Evolutionary conservation across 2,888 invertebrate species (phyloP), one percentile per base, ranked within the genome.

Genomic region (Acanthococcus lagerstroemiae): DNA sequence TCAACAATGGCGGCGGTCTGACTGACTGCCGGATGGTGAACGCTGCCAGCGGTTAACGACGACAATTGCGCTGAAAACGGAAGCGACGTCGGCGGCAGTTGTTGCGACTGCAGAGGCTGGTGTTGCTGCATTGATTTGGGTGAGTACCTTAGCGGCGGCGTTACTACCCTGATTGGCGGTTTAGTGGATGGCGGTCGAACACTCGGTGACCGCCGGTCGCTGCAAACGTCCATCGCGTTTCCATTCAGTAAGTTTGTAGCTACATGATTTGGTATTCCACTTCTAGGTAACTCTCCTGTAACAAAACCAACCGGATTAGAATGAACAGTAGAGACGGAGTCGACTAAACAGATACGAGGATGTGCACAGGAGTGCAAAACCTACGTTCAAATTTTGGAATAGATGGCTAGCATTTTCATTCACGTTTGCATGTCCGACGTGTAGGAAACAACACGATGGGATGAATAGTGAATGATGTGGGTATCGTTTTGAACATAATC

Each of bases 31-130:
- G 54, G 65, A 50, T 67, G 69, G 66, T 56, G 66, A 57, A 66
- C 66, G 58, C 56, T 67, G 67, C 68, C 68, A 44, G 68, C 21
- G 17, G 55, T 24, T n/a, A 48, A 55, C 52, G 50, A 24, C n/a
- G 52, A 26, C 45, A 57, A 27, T 61, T 52, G 45, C 21, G 30
- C 4, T 15, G 61, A 30, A 50, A 37, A 45, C 21, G 57, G 44
- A 26, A 44, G 68, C n/a, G 65, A 52, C 52, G 65, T 67, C 69
- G 61, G 67, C 63, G 65, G 68, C 50, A 50, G 46, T 21, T 15
- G 67, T 30, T 26, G 56, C 4, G 5, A 66, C 25, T 19, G 57
- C 19, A 27, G 46, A 21, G 7, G 67, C 30, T 30, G 60, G 2
- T 21, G 55, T 46, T 55, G 67, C 30, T 55, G 67, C 50, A 44